phyloP scores from a whole-genome alignment of 2,888 invertebrate species.

The Crocallis elinguaria region DNA sequence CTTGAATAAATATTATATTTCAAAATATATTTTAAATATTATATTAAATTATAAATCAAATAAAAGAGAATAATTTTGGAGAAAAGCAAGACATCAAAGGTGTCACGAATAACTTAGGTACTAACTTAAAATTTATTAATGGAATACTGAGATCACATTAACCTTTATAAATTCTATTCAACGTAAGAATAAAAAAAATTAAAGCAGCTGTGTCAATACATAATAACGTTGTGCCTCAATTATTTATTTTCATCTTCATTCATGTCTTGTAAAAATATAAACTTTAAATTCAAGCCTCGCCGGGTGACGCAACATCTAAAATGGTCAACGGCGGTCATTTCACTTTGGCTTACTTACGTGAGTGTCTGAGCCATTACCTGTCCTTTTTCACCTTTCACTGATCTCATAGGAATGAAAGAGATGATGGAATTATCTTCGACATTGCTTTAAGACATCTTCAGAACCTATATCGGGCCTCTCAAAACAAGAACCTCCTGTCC shows the following conservation, averaged over 20 bases:
- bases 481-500: constrained; percentile 50
- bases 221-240: constrained; percentile 7
- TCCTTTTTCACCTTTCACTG: constrained; percentile 52
- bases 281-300: constrained; percentile 67
- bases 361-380: constrained; percentile 55
- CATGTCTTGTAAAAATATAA: constrained; percentile 48
- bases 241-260: constrained; percentile 45
- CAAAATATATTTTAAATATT: too few relatives aligned
- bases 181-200: too few relatives aligned
- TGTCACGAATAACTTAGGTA: too few relatives aligned
- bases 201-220: constrained; percentile 11
- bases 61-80: too few relatives aligned
- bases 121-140: too few relatives aligned
- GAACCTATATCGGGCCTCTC: constrained; percentile 57
- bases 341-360: constrained; percentile 83
- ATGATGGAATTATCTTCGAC: constrained; percentile 42
- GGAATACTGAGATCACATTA: too few relatives aligned
- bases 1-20: too few relatives aligned
- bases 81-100: too few relatives aligned
- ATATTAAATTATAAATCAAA: too few relatives aligned
- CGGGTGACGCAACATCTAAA: constrained; percentile 79
- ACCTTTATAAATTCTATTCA: too few relatives aligned
- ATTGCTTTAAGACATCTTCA: constrained; percentile 51
- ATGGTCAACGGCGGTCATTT: constrained; percentile 82
- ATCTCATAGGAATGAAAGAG: constrained; percentile 47